These are phyloP conservation scores for Eufriesea mexicana DNA, from an alignment of 1,140 invertebrate species.

Conservation along the genomic window DNA sequence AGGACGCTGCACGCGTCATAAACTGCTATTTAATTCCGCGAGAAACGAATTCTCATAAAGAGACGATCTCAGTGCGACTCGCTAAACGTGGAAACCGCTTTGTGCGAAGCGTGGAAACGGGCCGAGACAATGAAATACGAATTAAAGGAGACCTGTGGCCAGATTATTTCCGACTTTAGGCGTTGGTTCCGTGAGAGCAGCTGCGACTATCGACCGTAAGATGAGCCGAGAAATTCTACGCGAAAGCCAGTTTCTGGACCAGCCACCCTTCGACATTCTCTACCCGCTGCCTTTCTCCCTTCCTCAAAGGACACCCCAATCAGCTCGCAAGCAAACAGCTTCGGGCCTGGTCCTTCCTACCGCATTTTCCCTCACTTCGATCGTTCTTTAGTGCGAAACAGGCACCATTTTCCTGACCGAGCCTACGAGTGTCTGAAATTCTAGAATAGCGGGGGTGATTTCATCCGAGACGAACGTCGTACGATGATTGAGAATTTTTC, in stretches of 20 bases:
- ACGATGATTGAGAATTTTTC: no score
- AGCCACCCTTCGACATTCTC: slow-evolving; percentile 32
- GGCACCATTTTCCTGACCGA: neutral
- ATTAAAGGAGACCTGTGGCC: slow-evolving; percentile 13
- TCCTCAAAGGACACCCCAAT: slow-evolving; percentile 44
- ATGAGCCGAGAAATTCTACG: slow-evolving; percentile 36
- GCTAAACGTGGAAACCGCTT: neutral
- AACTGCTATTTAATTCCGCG: slow-evolving; percentile 1
- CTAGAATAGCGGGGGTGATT: no score
- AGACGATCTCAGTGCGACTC: neutral
- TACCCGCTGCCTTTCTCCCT: slow-evolving; percentile 37
- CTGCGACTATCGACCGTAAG: slow-evolving; percentile 56
- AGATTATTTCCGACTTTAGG: slow-evolving; percentile 49
- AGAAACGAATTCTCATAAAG: neutral
- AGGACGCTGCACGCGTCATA: neutral
- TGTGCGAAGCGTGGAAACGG: neutral
- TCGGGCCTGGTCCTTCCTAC: neutral
- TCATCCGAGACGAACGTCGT: no score
- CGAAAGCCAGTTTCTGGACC: slow-evolving; percentile 44
- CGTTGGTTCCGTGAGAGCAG: slow-evolving; percentile 24
- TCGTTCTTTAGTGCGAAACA: neutral
- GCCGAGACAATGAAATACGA: neutral
- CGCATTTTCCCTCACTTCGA: slow-evolving; percentile 11
- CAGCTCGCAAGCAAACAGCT: slow-evolving; percentile 49
- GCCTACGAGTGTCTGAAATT: no score